A percentile compares a stretch with the other conserved stretches of the same genome.
Conservation (phyloP, 2,888 invertebrate species). For the Leucophora obtusa region DNA sequence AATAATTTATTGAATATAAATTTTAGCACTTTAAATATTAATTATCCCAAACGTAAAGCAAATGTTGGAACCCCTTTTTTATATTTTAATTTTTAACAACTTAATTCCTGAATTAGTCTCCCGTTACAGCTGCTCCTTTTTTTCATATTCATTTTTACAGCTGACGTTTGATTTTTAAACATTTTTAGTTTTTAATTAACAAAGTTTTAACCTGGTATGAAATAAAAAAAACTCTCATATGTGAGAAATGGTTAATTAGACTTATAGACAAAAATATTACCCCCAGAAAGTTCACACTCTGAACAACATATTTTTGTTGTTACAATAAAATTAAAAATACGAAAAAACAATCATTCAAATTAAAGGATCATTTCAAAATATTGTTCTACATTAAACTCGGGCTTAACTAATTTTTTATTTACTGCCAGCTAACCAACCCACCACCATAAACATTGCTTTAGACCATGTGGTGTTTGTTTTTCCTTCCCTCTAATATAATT, state of each 20-base stretch:
- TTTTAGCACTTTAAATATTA: too few relatives aligned
- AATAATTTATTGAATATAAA: too few relatives aligned
- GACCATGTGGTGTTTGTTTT: neutral
- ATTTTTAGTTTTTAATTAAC: neutral
- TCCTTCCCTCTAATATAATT: neutral
- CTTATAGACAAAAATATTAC: neutral
- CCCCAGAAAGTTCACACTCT: slow-evolving; percentile 1
- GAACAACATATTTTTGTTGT: neutral
- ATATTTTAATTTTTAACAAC: too few relatives aligned
- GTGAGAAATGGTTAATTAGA: neutral
- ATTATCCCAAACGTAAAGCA: too few relatives aligned
- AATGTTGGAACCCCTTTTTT: too few relatives aligned
- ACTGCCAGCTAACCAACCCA: neutral
- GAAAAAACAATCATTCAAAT: neutral
- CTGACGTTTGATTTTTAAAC: neutral
- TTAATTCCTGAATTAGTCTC: too few relatives aligned
- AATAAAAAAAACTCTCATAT: neutral
- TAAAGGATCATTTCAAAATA: slow-evolving; percentile 1
- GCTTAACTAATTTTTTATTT: neutral
- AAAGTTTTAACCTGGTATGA: neutral
- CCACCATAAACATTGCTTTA: neutral
- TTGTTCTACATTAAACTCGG: slow-evolving; percentile 1
- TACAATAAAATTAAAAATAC: neutral
- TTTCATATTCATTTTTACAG: neutral
- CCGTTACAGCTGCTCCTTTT: neutral